phyloP scores from a whole-genome alignment of 2,797 vertebrate genomes.

The Orestias chungarensis region DNA sequence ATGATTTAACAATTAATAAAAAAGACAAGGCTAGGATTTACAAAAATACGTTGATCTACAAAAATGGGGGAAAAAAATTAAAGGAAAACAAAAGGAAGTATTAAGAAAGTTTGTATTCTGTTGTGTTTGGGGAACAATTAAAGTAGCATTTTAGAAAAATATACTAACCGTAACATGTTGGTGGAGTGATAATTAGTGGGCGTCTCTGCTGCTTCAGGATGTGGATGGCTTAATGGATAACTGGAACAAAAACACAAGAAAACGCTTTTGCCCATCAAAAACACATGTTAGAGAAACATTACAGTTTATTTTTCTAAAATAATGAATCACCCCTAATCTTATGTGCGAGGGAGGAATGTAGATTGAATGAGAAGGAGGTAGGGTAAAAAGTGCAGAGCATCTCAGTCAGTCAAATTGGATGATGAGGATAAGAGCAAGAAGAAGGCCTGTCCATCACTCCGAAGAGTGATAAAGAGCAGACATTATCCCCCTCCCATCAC shows the following conservation, averaged over 20 bases:
- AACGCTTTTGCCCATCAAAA: neutral
- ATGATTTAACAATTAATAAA: no score
- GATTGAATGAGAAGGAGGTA: neutral
- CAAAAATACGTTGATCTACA: neutral
- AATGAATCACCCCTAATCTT: neutral
- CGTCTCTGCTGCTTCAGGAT: neutral
- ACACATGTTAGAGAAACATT: neutral
- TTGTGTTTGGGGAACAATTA: neutral
- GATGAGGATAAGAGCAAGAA: conserved; percentile 50
- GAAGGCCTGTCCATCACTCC: conserved; percentile 41
- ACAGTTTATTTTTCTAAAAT: neutral
- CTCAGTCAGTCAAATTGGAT: conserved; percentile 43
- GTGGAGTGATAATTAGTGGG: neutral
- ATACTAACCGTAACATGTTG: neutral
- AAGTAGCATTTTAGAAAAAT: neutral
- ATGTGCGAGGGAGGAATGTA: conserved; percentile 15
- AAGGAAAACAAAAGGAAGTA: no score
- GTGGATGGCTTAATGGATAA: neutral
- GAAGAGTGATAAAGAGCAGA: conserved; percentile 39
- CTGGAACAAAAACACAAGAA: neutral
- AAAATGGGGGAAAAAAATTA: neutral
- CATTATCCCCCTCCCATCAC: conserved; percentile 60
- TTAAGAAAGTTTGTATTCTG: neutral
- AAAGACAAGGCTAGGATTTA: no score
- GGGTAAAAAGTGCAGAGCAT: conserved; percentile 15